Conservation (phyloP, 2,797 vertebrate species). For the Manis crassicaudata region DNA sequence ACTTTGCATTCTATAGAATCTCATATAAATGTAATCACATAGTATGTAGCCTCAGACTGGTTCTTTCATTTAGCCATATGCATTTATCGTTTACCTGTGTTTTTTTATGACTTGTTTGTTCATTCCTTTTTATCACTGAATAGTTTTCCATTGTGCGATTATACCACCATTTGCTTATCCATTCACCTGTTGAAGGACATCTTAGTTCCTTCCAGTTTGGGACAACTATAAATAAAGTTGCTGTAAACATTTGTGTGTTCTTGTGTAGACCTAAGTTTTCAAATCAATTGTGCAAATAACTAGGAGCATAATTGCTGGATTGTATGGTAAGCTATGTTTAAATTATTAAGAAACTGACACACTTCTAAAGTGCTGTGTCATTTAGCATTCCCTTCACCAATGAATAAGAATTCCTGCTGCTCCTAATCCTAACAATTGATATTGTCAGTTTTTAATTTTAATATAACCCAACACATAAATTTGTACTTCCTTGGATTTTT, state of each 20-base stretch:
- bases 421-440: background rate
- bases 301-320: background rate
- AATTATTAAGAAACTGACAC: slow-evolving; percentile 4
- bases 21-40: background rate
- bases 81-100: background rate
- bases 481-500: slow-evolving; percentile 30
- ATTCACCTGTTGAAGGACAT: background rate
- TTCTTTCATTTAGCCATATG: background rate
- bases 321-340: background rate
- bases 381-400: background rate
- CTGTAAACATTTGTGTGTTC: background rate
- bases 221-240: background rate
- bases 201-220: background rate
- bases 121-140: background rate
- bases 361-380: background rate
- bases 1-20: background rate
- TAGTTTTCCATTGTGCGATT: background rate
- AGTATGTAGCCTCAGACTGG: background rate
- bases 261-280: background rate
- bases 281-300: background rate
- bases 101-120: background rate
- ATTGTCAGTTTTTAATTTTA: slow-evolving; percentile 25
- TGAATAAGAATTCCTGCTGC: background rate
- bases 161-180: background rate
- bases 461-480: background rate